Evolutionary conservation across 2,113 vertebrate species (phyloP), one percentile per base, ranked within the genome.

Genomic region (Calypte anna): DNA sequence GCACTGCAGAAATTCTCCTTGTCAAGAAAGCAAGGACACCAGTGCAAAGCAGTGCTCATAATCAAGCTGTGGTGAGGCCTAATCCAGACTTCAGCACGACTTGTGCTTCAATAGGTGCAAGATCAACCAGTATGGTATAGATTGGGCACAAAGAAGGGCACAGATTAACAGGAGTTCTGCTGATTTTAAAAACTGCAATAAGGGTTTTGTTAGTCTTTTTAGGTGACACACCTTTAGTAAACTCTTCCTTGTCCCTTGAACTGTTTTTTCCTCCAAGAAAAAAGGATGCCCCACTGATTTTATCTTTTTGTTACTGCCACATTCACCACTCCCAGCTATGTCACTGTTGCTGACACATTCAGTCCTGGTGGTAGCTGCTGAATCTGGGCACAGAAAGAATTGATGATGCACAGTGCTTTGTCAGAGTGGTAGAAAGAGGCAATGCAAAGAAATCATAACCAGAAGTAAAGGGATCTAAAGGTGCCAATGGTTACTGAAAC

Each of bases 81-180:
- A 30, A 53, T 12, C 16, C 73, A 4, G 57, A n/a, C 18, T 57
- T 9, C 53, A 63, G 25, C 53, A 79, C 43, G 21, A 43, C 18
- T 55, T 66, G 27, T 70, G 57, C 55, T 46, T 67, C 46, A 54
- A 10, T 3, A 58, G 12, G 10, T 36, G 11, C n/a, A 46, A 44
- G 12, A 51, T 4, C 1, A 0, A 54, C 7, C 64, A n/a, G 14
- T 27, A 13, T 46, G 36, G 9, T 23, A 9, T 0, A 40, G 46
- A 21, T 50, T 90, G 85, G 31, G 51, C 25, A 69, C 30, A n/a
- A 9, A 36, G 28, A 33, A 61, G 15, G 17, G 15, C 1, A 0
- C 23, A 64, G 17, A 59, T 36, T 25, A 75, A 50, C 57, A 75
- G 14, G 4, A 63, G 7, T 46, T 9, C 8, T 31, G 58, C 33